Evolutionary conservation across 2,888 invertebrate species (phyloP), one percentile per base, ranked within the genome.

Genomic region (Eupithecia insigniata): DNA sequence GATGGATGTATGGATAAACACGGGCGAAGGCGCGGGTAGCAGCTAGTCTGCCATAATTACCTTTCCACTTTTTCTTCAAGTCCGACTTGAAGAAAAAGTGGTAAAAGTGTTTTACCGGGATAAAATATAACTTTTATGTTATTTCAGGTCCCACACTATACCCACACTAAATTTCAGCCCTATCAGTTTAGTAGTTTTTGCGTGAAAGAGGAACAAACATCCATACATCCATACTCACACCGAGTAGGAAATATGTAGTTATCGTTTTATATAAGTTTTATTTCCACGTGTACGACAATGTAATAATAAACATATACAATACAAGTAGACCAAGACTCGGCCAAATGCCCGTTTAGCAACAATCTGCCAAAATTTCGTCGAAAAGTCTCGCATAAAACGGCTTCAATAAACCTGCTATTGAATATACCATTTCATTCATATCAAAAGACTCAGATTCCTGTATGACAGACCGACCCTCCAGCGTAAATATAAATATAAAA

Each of bases 401-500:
- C 26, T 55, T 55, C 26, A 55, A 22, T 26, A 55, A 55, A 55
- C 55, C 55, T 14, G 55, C 12, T 12, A 55, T 26, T 26, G 12
- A 55, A 55, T 55, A 55, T 67, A 34, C 36, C 55, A 68, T 51
- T 69, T 32, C 39, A 66, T 72, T 70, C 55, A 62, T 36, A 51
- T 67, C 51, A 64, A 39, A 66, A 60, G 65, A 61, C 36, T 60
- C 51, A 67, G 68, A 61, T 65, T 36, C 68, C 10, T 61, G 65
- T 62, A 62, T 71, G 71, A 69, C 71, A 69, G 68, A 66, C 67
- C 51, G 69, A 67, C 68, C 71, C 71, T 60, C 71, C 61, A 60
- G 67, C 71, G 78, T 80, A 79, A 77, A 78, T 76, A 78, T 72
- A 55, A 72, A 73, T 66, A 70, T 85, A 88, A 71, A 65, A 71